These are phyloP conservation scores for Parazoanthus swiftii DNA, from an alignment of 92 coral and sea anemone genomes.

Conservation along the genomic window DNA sequence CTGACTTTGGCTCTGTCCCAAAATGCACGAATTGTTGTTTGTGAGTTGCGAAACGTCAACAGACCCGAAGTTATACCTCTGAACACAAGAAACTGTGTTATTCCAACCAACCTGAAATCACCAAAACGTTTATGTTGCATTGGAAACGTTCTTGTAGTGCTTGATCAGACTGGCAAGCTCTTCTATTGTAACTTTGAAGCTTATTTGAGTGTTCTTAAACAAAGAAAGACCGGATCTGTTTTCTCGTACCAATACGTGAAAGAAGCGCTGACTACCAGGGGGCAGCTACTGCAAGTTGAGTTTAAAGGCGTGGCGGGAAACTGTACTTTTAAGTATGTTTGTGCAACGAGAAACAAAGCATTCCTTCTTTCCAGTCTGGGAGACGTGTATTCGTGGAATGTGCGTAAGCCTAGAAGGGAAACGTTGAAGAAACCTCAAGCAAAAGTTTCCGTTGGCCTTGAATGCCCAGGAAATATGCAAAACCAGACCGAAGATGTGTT, in stretches of 20 bases:
- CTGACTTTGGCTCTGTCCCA: constrained; percentile 16
- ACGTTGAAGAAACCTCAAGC: background rate
- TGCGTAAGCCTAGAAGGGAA: too few relatives aligned
- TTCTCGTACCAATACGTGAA: background rate
- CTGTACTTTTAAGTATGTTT: background rate
- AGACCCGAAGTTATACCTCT: background rate
- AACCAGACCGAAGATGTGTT: too few relatives aligned
- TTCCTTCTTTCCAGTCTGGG: constrained; percentile 23
- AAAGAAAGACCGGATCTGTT: background rate
- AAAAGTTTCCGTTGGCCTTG: background rate
- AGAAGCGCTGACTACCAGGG: background rate
- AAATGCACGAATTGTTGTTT: background rate
- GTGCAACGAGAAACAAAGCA: constrained; percentile 1
- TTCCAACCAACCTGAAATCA: constrained; percentile 15
- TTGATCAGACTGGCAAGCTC: constrained; percentile 27
- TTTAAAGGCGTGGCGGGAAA: background rate
- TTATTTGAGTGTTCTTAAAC: background rate
- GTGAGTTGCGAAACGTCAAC: background rate
- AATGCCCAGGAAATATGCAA: background rate
- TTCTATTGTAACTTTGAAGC: constrained; percentile 20
- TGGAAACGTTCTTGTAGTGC: constrained; percentile 5
- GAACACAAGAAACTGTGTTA: background rate
- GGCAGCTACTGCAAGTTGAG: background rate
- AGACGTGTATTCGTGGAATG: constrained; percentile 17
- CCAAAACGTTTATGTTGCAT: constrained; percentile 1